A percentile compares a stretch with the other conserved stretches of the same genome.
These are phyloP conservation scores for human (Homo sapiens) DNA, from an alignment of 2,113 vertebrate species.

Conservation along the genomic window DNA sequence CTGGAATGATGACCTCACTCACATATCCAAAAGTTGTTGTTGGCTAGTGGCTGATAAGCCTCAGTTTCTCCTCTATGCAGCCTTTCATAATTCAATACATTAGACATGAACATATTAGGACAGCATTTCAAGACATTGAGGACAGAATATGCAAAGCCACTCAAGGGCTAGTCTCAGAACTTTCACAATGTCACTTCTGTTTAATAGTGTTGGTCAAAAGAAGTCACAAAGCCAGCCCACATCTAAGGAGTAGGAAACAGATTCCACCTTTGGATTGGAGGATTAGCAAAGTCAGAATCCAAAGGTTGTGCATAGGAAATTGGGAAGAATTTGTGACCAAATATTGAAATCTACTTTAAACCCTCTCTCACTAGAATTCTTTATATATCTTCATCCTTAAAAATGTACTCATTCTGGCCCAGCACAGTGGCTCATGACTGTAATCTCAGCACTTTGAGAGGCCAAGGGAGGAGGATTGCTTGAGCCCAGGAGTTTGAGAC, in stretches of 20 bases:
- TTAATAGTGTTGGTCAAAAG: not conserved
- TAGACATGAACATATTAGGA: not conserved
- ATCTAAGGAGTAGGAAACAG: not conserved
- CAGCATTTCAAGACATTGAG: not conserved
- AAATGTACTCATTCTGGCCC: no score
- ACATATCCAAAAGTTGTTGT: fast-evolving
- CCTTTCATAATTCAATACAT: not conserved
- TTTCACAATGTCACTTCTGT: not conserved
- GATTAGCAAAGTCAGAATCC: not conserved
- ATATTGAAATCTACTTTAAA: not conserved
- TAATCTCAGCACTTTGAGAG: no score
- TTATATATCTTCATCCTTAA: no score
- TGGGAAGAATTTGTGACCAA: not conserved
- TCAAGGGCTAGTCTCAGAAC: not conserved
- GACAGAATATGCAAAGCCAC: not conserved
- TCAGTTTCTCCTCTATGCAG: fast-evolving
- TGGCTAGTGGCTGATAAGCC: not conserved
- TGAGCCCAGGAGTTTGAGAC: no score
- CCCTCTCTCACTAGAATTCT: not conserved
- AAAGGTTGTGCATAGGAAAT: not conserved
- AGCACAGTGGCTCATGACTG: no score
- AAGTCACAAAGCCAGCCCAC: not conserved
- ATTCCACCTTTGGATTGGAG: not conserved
- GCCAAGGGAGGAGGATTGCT: no score
- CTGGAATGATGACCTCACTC: not conserved